A percentile compares a stretch with the other conserved stretches of the same genome.
These are phyloP conservation scores for Hemiscyllium ocellatum DNA, from an alignment of 2,113 vertebrate species.

Conservation along the genomic window DNA sequence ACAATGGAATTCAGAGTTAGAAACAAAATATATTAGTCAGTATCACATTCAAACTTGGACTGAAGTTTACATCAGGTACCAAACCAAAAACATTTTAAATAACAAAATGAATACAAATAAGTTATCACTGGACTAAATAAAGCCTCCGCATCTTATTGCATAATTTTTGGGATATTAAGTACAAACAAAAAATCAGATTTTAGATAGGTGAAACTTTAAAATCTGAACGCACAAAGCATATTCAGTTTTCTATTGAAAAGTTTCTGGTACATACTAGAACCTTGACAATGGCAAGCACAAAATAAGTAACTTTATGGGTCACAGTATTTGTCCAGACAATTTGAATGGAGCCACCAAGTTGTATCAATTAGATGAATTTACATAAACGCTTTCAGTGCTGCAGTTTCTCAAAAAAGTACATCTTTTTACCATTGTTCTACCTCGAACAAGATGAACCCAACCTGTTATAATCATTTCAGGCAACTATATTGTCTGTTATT, in stretches of 20 bases:
- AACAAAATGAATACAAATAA: background rate
- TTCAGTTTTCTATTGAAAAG: background rate
- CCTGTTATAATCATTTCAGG: background rate
- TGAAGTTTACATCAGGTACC: background rate
- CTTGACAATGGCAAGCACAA: background rate
- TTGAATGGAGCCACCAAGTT: background rate
- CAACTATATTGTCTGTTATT: background rate
- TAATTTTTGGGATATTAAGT: background rate
- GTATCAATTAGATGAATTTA: background rate
- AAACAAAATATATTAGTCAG: slow-evolving; percentile 1
- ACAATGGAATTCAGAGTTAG: background rate
- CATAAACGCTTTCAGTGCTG: too few species aligned
- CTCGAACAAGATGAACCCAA: background rate
- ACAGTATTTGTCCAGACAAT: background rate
- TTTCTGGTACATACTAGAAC: background rate
- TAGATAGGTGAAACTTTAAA: background rate
- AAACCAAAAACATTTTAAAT: background rate
- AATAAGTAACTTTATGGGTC: too few species aligned
- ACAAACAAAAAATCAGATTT: too few species aligned
- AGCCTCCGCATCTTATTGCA: background rate
- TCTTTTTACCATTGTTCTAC: background rate
- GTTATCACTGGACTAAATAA: background rate
- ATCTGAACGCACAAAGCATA: background rate
- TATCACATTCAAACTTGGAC: background rate
- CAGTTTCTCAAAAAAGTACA: background rate